Evolutionary conservation across 2,113 vertebrate genomes (phyloP).

Genomic region (Chauna torquata): DNA sequence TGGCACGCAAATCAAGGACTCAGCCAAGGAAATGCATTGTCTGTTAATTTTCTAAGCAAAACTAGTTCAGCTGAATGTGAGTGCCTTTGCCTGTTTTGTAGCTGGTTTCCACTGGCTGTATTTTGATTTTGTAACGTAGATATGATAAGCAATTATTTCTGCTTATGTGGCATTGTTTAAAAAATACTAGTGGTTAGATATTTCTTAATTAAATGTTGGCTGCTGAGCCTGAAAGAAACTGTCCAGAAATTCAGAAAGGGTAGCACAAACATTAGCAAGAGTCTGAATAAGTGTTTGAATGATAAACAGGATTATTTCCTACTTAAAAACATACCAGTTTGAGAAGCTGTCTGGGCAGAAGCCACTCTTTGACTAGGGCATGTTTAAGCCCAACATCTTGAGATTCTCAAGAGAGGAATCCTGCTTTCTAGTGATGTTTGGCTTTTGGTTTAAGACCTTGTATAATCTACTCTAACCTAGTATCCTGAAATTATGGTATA

Average conservation of each 20-base stretch:
- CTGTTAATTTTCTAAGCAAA: constrained; percentile 53
- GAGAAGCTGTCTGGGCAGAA: background rate
- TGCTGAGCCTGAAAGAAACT: background rate
- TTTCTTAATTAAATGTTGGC: constrained; percentile 40
- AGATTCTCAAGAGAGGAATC: background rate
- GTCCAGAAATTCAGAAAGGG: background rate
- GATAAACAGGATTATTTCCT: background rate
- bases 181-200: constrained; percentile 24
- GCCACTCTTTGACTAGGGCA: background rate
- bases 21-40: constrained; percentile 19
- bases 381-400: background rate
- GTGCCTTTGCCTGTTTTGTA: background rate
- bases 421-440: background rate
- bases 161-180: background rate
- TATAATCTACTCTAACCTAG: background rate
- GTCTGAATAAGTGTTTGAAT: background rate
- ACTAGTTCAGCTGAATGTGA: background rate
- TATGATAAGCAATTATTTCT: constrained; percentile 20
- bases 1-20: constrained; percentile 35
- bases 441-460: background rate
- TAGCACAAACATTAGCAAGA: background rate
- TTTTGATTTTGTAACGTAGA: constrained; percentile 22
- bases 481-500: background rate
- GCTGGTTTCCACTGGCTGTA: constrained; percentile 18
- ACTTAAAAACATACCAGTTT: background rate